These are phyloP conservation scores for Nipponia nippon DNA, from an alignment of 2,113 vertebrate genomes.

Conservation along the genomic window DNA sequence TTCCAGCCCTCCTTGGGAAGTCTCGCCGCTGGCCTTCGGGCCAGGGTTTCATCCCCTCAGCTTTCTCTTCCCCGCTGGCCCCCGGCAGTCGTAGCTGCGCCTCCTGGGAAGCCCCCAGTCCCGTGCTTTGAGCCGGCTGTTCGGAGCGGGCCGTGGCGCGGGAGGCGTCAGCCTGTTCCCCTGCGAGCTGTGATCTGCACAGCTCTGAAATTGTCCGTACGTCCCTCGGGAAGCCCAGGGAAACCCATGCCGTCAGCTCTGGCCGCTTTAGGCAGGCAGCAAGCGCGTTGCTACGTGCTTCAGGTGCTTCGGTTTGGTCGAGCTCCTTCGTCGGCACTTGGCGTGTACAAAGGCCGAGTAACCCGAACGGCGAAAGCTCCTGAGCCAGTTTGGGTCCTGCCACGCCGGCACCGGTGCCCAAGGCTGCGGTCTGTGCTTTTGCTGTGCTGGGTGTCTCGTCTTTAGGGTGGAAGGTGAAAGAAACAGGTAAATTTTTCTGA, in stretches of 20 bases:
- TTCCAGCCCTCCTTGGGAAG: neutral
- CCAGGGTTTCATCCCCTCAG: neutral
- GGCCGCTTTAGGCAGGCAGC: neutral
- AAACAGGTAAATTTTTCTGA: neutral
- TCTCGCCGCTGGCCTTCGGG: neutral
- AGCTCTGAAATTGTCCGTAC: too few relatives aligned
- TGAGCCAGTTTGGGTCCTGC: neutral
- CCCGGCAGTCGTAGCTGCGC: neutral
- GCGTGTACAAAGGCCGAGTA: neutral
- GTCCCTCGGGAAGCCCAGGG: neutral
- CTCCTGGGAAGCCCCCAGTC: neutral
- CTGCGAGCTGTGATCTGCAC: too few relatives aligned
- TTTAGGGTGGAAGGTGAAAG: neutral
- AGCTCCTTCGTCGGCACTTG: neutral
- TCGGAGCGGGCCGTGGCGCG: neutral
- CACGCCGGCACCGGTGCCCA: neutral
- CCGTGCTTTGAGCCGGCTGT: neutral
- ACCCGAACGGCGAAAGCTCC: neutral
- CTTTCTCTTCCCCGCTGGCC: neutral
- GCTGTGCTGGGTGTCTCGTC: neutral
- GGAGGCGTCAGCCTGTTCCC: neutral
- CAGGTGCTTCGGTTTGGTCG: neutral
- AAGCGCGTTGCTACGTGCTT: rapidly evolving
- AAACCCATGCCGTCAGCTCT: neutral
- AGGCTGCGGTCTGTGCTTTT: neutral